Evolutionary conservation across 2,797 vertebrate species (phyloP).

Genomic region (Notoglanidium macrostoma): DNA sequence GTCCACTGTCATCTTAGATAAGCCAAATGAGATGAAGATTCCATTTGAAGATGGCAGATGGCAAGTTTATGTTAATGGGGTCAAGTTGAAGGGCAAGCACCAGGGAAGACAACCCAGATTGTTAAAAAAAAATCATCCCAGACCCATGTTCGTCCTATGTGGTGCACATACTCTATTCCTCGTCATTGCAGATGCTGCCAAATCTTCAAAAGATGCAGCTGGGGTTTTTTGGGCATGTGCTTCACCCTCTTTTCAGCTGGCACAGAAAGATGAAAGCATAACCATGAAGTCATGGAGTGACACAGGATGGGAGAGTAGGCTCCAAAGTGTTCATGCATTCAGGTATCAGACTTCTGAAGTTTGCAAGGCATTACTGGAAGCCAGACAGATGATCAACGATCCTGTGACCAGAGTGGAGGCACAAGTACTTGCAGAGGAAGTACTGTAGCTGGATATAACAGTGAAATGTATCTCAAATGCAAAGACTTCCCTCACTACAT

Average conservation of each 20-base stretch:
- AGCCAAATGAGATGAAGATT: conserved; percentile 41
- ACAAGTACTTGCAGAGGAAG: background rate
- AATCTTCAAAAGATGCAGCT: conserved; percentile 34
- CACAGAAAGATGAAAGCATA: too few species aligned
- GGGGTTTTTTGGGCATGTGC: conserved; percentile 33
- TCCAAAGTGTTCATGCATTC: background rate
- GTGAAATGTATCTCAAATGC: too few species aligned
- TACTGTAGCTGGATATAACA: too few species aligned
- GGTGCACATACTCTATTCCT: conserved; percentile 49
- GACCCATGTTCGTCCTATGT: conserved; percentile 42
- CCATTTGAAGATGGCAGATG: conserved; percentile 44
- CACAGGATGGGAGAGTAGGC: background rate
- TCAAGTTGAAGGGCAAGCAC: conserved; percentile 35
- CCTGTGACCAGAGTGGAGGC: background rate
- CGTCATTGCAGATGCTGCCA: conserved; percentile 50
- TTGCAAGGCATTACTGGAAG: background rate
- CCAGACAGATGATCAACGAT: background rate
- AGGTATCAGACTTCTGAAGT: background rate
- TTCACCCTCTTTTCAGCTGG: background rate
- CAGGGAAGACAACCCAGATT: conserved; percentile 28
- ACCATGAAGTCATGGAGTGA: background rate
- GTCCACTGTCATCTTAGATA: conserved; percentile 39
- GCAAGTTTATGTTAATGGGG: conserved; percentile 43
- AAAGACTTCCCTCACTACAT: too few species aligned
- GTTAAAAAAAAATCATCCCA: background rate